Percentiles rank a stretch among this genome's conserved stretches.
These are phyloP conservation scores for Tachina fera DNA, from an alignment of 2,888 invertebrate genomes.

Conservation along the genomic window DNA sequence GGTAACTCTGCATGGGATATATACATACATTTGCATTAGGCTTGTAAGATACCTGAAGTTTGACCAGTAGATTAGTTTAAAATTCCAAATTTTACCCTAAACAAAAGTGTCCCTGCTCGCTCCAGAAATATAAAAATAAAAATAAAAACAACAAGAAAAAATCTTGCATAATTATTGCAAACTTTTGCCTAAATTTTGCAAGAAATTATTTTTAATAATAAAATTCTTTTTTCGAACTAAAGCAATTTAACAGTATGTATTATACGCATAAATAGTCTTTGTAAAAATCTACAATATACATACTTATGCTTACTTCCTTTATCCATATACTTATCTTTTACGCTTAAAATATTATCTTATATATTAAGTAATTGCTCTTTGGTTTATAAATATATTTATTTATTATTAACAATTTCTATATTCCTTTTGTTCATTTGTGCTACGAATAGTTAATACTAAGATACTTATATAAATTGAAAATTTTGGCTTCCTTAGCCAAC, in stretches of 20 bases:
- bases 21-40: no score
- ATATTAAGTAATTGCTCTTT: conserved; percentile 58
- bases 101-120: no score
- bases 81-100: no score
- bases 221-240: not conserved
- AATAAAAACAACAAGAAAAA: not conserved
- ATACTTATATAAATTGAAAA: conserved; percentile 1
- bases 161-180: not conserved
- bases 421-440: conserved; percentile 23
- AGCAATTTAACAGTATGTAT: not conserved
- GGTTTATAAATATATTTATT: conserved; percentile 43
- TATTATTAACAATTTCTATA: conserved; percentile 51
- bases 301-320: conserved; percentile 12
- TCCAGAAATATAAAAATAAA: not conserved
- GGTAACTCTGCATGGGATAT: no score
- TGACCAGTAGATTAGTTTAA: no score
- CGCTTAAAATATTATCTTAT: conserved; percentile 33
- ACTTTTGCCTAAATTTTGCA: not conserved
- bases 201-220: not conserved
- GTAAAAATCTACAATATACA: conserved; percentile 1
- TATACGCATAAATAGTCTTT: not conserved
- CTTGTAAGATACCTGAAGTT: no score
- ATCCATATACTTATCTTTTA: conserved; percentile 21
- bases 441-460: not conserved
- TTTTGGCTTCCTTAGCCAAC: conserved; percentile 6